These are phyloP conservation scores for Clangula hyemalis DNA, from an alignment of 2,797 vertebrate species.

Conservation along the genomic window DNA sequence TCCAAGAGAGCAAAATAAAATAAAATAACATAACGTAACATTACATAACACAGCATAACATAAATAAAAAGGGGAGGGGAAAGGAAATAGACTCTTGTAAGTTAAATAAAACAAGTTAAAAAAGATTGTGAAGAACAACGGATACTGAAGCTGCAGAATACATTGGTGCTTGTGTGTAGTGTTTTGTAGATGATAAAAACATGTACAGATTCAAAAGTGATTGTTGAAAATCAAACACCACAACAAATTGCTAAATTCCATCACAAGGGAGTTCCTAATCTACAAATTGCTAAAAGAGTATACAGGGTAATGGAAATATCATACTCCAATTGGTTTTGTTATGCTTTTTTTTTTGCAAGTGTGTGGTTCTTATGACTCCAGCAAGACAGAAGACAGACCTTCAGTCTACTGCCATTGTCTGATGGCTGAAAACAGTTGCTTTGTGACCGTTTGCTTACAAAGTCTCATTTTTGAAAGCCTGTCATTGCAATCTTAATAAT, in stretches of 20 bases:
- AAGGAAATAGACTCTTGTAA: background rate
- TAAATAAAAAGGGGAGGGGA: background rate
- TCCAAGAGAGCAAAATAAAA: background rate
- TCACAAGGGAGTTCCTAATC: background rate
- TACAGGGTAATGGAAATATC: background rate
- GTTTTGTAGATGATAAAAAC: background rate
- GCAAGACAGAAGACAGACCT: background rate
- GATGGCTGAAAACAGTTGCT: background rate
- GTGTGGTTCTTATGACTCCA: background rate
- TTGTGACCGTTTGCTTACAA: background rate
- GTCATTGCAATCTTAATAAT: background rate
- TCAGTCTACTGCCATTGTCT: background rate
- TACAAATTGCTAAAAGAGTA: background rate
- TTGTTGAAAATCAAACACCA: background rate
- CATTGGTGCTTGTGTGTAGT: background rate
- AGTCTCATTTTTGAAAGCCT: background rate
- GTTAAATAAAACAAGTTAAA: background rate
- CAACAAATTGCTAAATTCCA: background rate
- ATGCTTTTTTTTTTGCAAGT: accelerated
- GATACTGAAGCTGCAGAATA: background rate
- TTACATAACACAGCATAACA: too few relatives aligned
- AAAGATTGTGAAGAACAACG: background rate
- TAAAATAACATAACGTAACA: too few relatives aligned
- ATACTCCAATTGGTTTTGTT: background rate
- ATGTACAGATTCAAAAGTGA: background rate